Percentiles rank a stretch among this genome's conserved stretches.
Conservation (phyloP, 37 sponge, comb jelly and placozoan species). For the Aphrocallistes beatrix region DNA sequence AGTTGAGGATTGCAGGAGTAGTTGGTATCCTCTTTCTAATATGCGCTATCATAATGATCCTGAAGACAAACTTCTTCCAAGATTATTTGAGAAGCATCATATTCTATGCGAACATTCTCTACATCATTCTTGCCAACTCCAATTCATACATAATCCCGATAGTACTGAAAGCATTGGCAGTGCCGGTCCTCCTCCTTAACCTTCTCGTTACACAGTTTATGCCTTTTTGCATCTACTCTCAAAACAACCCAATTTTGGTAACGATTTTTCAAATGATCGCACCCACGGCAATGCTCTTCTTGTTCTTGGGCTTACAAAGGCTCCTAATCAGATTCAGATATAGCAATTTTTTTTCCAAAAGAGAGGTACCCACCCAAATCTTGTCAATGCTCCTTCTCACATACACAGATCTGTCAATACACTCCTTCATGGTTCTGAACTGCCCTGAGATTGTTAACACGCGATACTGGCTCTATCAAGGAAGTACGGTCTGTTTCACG, state of each 20-base stretch:
- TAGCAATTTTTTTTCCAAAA: not conserved
- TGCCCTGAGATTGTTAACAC: not conserved
- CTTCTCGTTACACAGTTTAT: not conserved
- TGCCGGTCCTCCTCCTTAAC: not conserved
- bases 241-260: not conserved
- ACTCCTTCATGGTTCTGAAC: not conserved
- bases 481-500: not conserved
- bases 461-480: not conserved
- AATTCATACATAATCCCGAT: not conserved
- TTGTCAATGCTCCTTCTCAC: constrained; percentile 1
- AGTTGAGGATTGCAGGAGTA: not conserved
- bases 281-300: not conserved
- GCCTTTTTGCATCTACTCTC: not conserved
- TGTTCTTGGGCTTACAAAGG: not conserved
- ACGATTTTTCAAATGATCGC: not conserved
- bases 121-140: not conserved
- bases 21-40: not conserved
- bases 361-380: not conserved
- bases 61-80: not conserved
- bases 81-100: not conserved
- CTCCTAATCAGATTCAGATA: not conserved
- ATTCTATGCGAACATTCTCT: constrained; percentile 3
- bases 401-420: not conserved
- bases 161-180: not conserved
- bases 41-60: not conserved